Evolutionary conservation across 2,113 vertebrate species (phyloP).

Genomic region (Brachyhypopomus occidentalis): DNA sequence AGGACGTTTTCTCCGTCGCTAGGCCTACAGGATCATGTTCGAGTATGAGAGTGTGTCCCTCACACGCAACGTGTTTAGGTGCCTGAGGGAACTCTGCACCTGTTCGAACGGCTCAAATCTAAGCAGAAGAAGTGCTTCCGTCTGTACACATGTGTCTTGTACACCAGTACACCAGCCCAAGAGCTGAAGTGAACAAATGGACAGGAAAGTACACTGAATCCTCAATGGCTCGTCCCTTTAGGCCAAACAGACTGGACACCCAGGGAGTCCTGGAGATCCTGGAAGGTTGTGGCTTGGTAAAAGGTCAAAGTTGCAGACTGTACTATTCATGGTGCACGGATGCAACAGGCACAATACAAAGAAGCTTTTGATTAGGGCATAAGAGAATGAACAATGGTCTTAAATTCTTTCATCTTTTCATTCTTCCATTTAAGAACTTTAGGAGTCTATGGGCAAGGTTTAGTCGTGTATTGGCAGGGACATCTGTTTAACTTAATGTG

Average conservation of each 20-base stretch:
- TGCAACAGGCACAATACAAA: neutral
- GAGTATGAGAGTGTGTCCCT: constrained; percentile 34
- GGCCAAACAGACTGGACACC: neutral
- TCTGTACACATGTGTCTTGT: constrained; percentile 47
- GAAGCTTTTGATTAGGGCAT: neutral
- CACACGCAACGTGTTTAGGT: constrained; percentile 41
- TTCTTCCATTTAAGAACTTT: neutral
- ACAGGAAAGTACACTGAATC: neutral
- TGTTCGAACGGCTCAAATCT: constrained; percentile 68
- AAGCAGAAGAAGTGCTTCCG: constrained; percentile 70
- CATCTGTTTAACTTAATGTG: too few species aligned
- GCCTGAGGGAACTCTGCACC: constrained; percentile 55
- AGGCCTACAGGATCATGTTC: neutral
- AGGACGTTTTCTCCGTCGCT: too few species aligned
- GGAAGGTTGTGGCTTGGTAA: neutral
- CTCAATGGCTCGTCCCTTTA: neutral
- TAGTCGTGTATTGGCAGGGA: too few species aligned
- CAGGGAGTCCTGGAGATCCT: neutral
- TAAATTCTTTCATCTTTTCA: neutral
- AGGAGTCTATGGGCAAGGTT: too few species aligned
- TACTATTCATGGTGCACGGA: neutral
- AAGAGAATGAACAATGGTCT: neutral
- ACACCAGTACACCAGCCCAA: constrained; percentile 47
- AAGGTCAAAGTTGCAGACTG: neutral
- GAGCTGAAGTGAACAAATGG: too few species aligned